These are phyloP conservation scores for Celastrina argiolus DNA, from an alignment of 2,888 invertebrate species.

Conservation along the genomic window DNA sequence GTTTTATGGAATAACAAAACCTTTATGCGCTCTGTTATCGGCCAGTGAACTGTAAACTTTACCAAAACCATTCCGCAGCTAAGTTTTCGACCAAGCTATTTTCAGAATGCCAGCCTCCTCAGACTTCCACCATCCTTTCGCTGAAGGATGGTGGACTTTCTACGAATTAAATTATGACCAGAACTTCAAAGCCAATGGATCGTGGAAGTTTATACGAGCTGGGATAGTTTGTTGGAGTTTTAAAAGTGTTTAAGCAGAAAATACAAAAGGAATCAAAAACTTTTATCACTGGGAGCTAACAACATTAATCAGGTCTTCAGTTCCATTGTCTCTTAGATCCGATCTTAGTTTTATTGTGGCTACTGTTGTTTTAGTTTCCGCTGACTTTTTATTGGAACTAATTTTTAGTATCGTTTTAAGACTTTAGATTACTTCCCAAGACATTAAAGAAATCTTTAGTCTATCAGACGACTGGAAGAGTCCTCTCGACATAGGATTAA, in stretches of 20 bases:
- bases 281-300: slow-evolving; percentile 9
- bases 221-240: slow-evolving; percentile 12
- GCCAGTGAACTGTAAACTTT: background rate
- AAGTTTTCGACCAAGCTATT: background rate
- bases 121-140: background rate
- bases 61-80: background rate
- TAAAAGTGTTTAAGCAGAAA: slow-evolving; percentile 20
- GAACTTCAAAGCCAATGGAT: slow-evolving; percentile 9
- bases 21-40: no score
- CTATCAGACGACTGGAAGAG: no score
- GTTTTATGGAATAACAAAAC: no score
- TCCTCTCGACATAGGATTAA: no score
- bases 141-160: background rate
- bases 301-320: slow-evolving; percentile 11
- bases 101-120: background rate
- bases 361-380: background rate
- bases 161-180: background rate
- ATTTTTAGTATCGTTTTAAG: background rate
- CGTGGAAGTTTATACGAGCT: slow-evolving; percentile 8
- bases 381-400: background rate
- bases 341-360: slow-evolving; percentile 12
- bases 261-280: slow-evolving; percentile 19
- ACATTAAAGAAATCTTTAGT: no score
- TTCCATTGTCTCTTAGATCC: slow-evolving; percentile 15
- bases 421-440: no score